Base-by-base conservation (phyloP, 2,797 vertebrate genomes). In the Lycodopsis pacificus region DNA sequence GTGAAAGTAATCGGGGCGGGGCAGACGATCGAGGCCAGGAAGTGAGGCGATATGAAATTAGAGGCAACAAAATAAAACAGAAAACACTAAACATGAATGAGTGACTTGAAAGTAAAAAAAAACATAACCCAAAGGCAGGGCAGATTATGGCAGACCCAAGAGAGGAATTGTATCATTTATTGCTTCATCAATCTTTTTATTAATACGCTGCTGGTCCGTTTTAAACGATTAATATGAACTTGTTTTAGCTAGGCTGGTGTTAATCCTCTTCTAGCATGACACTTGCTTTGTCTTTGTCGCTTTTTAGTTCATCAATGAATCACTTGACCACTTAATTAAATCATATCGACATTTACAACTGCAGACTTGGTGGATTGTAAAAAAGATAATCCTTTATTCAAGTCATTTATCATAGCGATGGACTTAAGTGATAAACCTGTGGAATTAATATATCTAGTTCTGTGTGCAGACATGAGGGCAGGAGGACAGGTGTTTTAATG, bases 401-500 rank as follows among this genome's bases (percentile, higher is more conserved):
- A 56, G 25, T 40, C 0, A 71, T 51, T 77, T 57, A 49, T 38
- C 11, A 59, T 22, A 51, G 17, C 9, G 0, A 56, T 27, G 7
- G 7, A 63, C 27, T 57, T 32, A 32, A 63, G 22, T 44, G 61
- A 44, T 38, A 63, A 27, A 44, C 40, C 40, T 63, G 61, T 63
- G 34, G 12, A 25, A 42, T 63, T 42, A 30, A 44, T 63, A 63
- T 17, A 44, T 38, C 38, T 17, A 61, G 34, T 38, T 38, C 22
- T 22, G 58, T 5, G 7, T 61, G 44, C 42, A 40, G 40, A 64
- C 30, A 65, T n/a, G 13, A 71, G 38, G 22, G 12, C 38, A 66
- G 46, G 53, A 7, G 22, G 36, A 62, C 48, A 44, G 58, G 69
- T 54, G 69, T n/a, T 72, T 32, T 7, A 51, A 58, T 73, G 51